A percentile compares a stretch with the other conserved stretches of the same genome.
These are phyloP conservation scores for Helobdella robusta DNA, from an alignment of 2,888 invertebrate species.

Conservation along the genomic window DNA sequence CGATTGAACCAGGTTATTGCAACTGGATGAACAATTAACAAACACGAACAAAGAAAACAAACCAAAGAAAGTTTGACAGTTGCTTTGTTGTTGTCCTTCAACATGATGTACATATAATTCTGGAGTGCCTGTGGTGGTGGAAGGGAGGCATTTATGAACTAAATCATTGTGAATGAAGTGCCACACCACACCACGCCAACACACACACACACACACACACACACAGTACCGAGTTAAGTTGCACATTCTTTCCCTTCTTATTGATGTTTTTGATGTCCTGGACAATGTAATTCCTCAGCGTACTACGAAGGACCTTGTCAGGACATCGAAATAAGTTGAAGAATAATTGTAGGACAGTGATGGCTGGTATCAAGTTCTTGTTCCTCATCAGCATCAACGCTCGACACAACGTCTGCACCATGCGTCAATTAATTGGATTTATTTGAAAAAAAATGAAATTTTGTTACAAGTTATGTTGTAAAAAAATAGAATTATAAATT, in stretches of 20 bases:
- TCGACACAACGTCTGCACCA: constrained; percentile 12
- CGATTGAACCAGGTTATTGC: too few relatives aligned
- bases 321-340: constrained; percentile 58
- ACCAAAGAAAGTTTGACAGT: constrained; percentile 81
- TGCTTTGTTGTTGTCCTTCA: constrained; percentile 67
- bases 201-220: too few relatives aligned
- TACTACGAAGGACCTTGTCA: constrained; percentile 76
- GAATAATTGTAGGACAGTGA: constrained; percentile 7
- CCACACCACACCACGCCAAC: too few relatives aligned
- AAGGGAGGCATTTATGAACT: not conserved
- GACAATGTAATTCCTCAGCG: constrained; percentile 80
- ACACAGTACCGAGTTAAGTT: constrained; percentile 63
- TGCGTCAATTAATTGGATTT: too few relatives aligned
- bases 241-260: constrained; percentile 80
- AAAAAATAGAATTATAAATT: not conserved
- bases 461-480: not conserved
- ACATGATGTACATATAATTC: constrained; percentile 90
- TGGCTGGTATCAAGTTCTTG: constrained; percentile 16
- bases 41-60: constrained; percentile 36
- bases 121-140: constrained; percentile 60
- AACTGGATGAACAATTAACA: too few relatives aligned
- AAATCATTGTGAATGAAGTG: too few relatives aligned
- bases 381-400: constrained; percentile 21
- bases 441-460: not conserved
- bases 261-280: constrained; percentile 90